Evolutionary conservation across 2,888 invertebrate genomes (phyloP).

Genomic region (Anticlea derivata): DNA sequence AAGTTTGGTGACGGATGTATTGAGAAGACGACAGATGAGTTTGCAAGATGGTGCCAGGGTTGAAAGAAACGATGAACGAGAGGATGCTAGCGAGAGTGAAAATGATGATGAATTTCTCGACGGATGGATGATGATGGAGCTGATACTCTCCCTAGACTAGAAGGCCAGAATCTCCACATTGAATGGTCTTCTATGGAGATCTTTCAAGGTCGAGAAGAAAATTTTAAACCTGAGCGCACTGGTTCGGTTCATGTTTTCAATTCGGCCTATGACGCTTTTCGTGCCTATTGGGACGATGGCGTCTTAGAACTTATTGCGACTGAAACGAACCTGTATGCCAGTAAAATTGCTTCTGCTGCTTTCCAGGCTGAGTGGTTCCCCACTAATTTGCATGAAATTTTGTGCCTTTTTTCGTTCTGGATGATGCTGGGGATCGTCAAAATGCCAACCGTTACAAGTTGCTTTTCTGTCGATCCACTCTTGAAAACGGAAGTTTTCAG

Average conservation of each 20-base stretch:
- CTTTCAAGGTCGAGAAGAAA: neutral
- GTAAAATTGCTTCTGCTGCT: slow-evolving; percentile 1
- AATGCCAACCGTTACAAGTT: neutral
- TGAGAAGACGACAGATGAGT: slow-evolving; percentile 14
- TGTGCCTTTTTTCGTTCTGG: slow-evolving; percentile 8
- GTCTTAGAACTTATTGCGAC: slow-evolving; percentile 1
- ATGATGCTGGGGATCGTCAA: slow-evolving; percentile 10
- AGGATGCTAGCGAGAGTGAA: slow-evolving; percentile 6
- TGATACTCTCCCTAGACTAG: too few relatives aligned
- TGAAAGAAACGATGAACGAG: slow-evolving; percentile 11
- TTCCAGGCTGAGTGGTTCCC: slow-evolving; percentile 5
- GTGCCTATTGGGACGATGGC: slow-evolving; percentile 4
- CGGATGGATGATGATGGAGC: neutral
- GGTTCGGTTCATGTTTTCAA: neutral
- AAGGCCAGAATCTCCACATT: neutral
- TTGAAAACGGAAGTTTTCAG: too few relatives aligned
- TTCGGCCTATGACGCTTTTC: slow-evolving; percentile 2
- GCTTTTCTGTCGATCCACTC: too few relatives aligned
- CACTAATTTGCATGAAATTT: slow-evolving; percentile 4
- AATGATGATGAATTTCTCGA: slow-evolving; percentile 4
- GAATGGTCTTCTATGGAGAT: slow-evolving; percentile 6
- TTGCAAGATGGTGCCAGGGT: slow-evolving; percentile 1
- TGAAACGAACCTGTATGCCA: neutral
- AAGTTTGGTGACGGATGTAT: slow-evolving; percentile 19
- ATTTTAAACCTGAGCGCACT: neutral